Percentiles rank a stretch among this genome's conserved stretches.
Conservation (phyloP, 2,888 invertebrate genomes). For the Fabriciana adippe region DNA sequence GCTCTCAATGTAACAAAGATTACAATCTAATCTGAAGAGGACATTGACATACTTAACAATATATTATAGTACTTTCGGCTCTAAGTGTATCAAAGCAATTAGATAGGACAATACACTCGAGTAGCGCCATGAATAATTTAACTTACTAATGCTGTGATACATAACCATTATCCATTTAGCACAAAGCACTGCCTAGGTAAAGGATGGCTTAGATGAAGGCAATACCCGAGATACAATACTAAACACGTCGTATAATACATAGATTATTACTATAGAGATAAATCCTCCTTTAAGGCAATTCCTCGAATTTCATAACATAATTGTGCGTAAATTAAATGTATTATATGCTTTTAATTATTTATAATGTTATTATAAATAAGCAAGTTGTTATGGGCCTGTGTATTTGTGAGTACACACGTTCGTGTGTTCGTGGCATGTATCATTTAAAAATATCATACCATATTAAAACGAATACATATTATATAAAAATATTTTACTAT, state of each 20-base stretch:
- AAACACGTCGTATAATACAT: slow-evolving; percentile 10
- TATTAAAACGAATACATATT: not conserved
- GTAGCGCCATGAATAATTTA: slow-evolving; percentile 39
- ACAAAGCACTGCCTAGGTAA: slow-evolving; percentile 36
- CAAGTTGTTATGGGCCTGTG: too few species aligned
- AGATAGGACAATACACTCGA: slow-evolving; percentile 34
- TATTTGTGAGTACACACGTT: too few species aligned
- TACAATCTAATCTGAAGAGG: too few species aligned
- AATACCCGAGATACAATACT: slow-evolving; percentile 30
- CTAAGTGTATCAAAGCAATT: slow-evolving; percentile 33
- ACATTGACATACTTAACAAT: slow-evolving; percentile 2
- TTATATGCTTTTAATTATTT: not conserved
- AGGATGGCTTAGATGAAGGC: slow-evolving; percentile 34
- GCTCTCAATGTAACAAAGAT: too few species aligned
- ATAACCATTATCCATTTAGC: slow-evolving; percentile 39
- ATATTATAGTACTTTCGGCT: slow-evolving; percentile 22
- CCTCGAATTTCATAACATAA: not conserved
- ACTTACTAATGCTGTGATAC: slow-evolving; percentile 39
- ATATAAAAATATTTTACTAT: not conserved
- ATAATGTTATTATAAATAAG: too few species aligned
- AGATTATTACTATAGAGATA: slow-evolving; percentile 16
- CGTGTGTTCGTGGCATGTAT: not conserved
- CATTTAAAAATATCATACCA: not conserved
- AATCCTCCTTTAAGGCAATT: slow-evolving; percentile 2
- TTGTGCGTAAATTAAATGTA: too few species aligned